These are phyloP conservation scores for Ursus arctos DNA, from an alignment of 2,113 vertebrate genomes.

Conservation along the genomic window DNA sequence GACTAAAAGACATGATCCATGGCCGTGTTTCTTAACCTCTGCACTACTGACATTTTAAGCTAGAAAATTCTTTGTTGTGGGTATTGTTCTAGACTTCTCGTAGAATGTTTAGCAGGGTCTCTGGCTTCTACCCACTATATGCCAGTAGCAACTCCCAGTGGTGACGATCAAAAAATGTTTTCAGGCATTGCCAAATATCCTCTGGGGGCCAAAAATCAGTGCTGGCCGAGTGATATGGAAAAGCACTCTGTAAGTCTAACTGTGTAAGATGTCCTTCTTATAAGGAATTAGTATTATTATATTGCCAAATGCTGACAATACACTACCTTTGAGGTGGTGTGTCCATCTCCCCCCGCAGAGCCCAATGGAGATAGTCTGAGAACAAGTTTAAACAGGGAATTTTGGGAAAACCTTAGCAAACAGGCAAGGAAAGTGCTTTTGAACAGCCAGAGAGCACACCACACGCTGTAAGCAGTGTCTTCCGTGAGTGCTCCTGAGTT, in stretches of 20 bases:
- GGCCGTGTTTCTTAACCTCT: not conserved
- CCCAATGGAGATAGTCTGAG: not conserved
- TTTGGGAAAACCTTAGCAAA: not conserved
- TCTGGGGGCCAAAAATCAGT: not conserved
- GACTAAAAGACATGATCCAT: not conserved
- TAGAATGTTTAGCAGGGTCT: not conserved
- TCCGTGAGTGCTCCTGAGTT: rapidly evolving
- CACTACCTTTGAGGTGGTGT: not conserved
- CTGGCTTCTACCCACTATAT: not conserved
- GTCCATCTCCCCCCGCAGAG: not conserved
- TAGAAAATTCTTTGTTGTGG: not conserved
- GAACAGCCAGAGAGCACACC: not conserved
- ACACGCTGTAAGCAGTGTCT: rapidly evolving
- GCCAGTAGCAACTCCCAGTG: not conserved
- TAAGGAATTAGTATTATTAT: too few relatives aligned
- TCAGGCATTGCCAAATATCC: not conserved
- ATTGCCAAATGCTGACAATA: not conserved
- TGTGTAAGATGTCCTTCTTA: not conserved
- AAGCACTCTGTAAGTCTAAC: not conserved
- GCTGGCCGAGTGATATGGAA: not conserved
- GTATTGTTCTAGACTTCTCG: not conserved
- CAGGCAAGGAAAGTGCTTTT: not conserved
- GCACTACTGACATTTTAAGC: not conserved
- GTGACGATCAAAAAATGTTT: not conserved
- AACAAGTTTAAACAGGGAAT: not conserved